Evolutionary conservation across 2,797 vertebrate species (phyloP).

Genomic region (Allenopithecus nigroviridis): DNA sequence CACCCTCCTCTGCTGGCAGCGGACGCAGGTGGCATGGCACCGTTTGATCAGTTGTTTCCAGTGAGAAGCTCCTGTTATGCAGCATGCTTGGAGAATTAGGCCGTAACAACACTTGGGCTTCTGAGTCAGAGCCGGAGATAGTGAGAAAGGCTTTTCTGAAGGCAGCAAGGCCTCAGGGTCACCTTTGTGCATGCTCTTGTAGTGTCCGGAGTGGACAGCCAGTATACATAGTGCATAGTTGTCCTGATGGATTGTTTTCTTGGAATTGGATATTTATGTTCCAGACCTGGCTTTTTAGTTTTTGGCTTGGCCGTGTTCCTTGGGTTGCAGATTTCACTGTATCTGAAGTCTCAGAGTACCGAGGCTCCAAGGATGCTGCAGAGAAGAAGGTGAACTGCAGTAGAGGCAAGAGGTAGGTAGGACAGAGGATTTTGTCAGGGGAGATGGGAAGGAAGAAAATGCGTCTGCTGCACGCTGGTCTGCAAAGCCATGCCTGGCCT

Average conservation of each 20-base stretch:
- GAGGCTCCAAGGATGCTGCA: neutral
- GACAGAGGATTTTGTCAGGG: neutral
- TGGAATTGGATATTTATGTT: neutral
- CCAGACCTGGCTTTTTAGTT: neutral
- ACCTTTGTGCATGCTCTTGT: neutral
- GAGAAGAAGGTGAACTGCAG: neutral
- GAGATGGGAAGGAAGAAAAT: neutral
- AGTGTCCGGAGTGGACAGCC: neutral
- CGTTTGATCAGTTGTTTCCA: neutral
- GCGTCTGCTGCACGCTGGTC: neutral
- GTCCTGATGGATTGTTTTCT: neutral
- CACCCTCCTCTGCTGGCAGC: neutral
- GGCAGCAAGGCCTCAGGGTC: neutral
- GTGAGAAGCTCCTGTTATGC: neutral
- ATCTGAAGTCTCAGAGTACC: neutral
- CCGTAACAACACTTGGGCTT: rapidly evolving
- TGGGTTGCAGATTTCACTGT: neutral
- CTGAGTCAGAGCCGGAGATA: rapidly evolving
- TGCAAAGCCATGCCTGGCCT: neutral
- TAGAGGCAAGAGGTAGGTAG: neutral
- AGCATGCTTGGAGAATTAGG: neutral
- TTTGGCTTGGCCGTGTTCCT: neutral
- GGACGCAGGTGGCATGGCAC: neutral
- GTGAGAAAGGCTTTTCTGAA: neutral
- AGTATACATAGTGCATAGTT: neutral